Conservation (phyloP, 2,888 invertebrate species). For the Acanthosepion pharaonis region DNA sequence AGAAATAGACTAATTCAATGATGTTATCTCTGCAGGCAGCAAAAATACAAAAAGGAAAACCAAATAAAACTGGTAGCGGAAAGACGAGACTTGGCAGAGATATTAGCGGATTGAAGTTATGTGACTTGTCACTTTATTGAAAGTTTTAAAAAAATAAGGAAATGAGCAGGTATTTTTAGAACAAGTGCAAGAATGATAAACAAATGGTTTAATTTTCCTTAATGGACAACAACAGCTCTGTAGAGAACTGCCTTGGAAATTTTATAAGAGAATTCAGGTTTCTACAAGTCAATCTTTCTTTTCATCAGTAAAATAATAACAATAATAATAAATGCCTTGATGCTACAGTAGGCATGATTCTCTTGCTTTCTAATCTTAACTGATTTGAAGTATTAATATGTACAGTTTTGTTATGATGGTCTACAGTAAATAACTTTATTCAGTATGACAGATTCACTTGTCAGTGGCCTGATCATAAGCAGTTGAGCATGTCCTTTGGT, state of each 20-base stretch:
- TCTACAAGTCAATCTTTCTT: neutral
- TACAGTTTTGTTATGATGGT: no score
- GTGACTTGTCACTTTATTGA: neutral
- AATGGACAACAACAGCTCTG: neutral
- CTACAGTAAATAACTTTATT: no score
- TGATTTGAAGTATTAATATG: no score
- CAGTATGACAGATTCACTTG: no score
- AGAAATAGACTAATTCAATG: neutral
- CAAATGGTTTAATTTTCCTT: neutral
- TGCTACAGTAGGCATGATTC: no score
- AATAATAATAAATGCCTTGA: no score
- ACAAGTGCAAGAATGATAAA: neutral
- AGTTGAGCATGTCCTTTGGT: no score
- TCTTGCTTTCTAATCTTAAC: no score
- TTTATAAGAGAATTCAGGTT: neutral
- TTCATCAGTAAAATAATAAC: neutral
- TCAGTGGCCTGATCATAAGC: no score
- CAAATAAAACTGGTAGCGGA: neutral
- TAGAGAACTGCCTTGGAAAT: neutral
- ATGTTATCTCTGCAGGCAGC: conserved; percentile 18
- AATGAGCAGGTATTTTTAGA: neutral
- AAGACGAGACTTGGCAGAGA: neutral
- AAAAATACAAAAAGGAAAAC: neutral
- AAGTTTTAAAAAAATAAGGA: neutral
- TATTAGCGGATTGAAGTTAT: neutral